Evolutionary conservation across 2,888 invertebrate species (phyloP).

Genomic region (Phortica okadai): DNA sequence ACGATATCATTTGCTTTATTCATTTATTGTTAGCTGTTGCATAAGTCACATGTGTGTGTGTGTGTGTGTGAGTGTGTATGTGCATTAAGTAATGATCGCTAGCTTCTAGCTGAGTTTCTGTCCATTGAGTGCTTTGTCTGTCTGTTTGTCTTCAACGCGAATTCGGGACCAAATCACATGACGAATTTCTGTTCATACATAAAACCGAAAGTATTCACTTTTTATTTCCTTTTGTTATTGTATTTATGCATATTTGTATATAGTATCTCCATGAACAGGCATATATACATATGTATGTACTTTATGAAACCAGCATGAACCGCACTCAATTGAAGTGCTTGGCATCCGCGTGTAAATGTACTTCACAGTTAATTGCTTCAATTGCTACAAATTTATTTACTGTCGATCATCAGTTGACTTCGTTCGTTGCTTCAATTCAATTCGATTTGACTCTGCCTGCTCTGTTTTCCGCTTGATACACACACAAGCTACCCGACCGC

Average conservation of each 20-base stretch:
- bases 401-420: background rate
- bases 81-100: too few relatives aligned
- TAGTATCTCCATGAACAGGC: too few relatives aligned
- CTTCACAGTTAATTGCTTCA: slow-evolving; percentile 65
- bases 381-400: slow-evolving; percentile 50
- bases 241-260: too few relatives aligned
- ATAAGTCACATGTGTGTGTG: slow-evolving; percentile 64
- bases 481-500: background rate
- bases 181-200: too few relatives aligned
- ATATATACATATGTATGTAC: too few relatives aligned
- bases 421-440: background rate
- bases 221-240: too few relatives aligned
- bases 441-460: background rate
- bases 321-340: slow-evolving; percentile 65
- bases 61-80: slow-evolving; percentile 59
- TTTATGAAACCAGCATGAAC: slow-evolving; percentile 29
- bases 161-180: too few relatives aligned
- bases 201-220: too few relatives aligned
- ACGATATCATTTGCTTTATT: too few relatives aligned
- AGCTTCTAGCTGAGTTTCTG: too few relatives aligned
- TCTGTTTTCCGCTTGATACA: background rate
- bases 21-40: slow-evolving; percentile 23
- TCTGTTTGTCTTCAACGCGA: too few relatives aligned
- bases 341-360: slow-evolving; percentile 59
- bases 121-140: too few relatives aligned